Evolutionary conservation across 2,888 invertebrate genomes (phyloP).

Genomic region (Cosmopolites sordidus): DNA sequence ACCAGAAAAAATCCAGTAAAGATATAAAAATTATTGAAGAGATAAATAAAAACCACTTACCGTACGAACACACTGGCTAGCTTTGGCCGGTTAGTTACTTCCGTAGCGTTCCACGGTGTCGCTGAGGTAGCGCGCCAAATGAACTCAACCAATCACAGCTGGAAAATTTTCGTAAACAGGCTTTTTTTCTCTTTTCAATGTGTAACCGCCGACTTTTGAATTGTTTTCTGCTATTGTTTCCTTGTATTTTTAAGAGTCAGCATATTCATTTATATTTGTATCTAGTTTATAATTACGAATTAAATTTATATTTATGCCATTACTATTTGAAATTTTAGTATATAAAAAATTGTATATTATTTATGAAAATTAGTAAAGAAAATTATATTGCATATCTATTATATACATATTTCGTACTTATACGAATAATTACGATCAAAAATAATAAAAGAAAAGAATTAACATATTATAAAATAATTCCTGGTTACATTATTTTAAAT

Average conservation of each 20-base stretch:
- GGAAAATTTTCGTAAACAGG: conserved; percentile 17
- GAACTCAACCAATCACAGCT: conserved; percentile 37
- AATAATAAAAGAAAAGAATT: too few species aligned
- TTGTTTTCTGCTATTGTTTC: conserved; percentile 5
- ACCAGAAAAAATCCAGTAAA: conserved; percentile 41
- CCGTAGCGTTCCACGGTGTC: conserved; percentile 45
- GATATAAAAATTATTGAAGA: conserved; percentile 45
- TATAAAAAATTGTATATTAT: too few species aligned
- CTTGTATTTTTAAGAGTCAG: conserved; percentile 6
- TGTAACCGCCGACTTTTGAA: conserved; percentile 20
- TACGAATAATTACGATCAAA: too few species aligned
- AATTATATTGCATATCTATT: too few species aligned
- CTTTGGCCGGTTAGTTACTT: conserved; percentile 28
- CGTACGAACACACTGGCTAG: conserved; percentile 31
- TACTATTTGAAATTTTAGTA: too few species aligned
- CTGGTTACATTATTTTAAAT: too few species aligned
- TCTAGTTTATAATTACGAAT: too few species aligned
- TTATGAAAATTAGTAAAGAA: too few species aligned
- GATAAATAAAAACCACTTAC: conserved; percentile 42
- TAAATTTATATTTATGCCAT: too few species aligned
- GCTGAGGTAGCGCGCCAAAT: conserved; percentile 46
- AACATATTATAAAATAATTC: too few species aligned
- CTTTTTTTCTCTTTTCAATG: conserved; percentile 13
- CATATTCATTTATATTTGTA: too few species aligned
- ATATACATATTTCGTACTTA: too few species aligned